Conservation (phyloP, 92 coral and sea anemone species). For the Isaurus tuberculatus region DNA sequence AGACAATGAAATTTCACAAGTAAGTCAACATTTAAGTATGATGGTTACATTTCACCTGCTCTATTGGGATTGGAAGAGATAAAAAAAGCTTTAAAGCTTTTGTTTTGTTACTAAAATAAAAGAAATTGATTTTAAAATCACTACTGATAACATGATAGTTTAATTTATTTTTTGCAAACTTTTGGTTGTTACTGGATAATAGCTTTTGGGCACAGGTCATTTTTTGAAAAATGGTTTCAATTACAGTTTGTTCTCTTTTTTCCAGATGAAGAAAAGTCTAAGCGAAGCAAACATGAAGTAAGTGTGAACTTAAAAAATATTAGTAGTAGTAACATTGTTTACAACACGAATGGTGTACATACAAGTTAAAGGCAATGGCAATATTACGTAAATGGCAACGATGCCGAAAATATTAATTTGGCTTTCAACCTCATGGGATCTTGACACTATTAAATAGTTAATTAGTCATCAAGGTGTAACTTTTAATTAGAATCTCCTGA, state of each 20-base stretch:
- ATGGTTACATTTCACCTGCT: not conserved
- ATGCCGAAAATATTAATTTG: no score
- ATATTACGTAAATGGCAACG: not conserved
- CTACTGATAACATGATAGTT: no score
- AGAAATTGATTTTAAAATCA: no score
- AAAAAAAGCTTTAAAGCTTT: not conserved
- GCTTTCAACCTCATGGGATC: no score
- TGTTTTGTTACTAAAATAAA: no score
- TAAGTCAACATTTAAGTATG: not conserved
- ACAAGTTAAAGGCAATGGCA: not conserved
- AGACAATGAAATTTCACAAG: not conserved
- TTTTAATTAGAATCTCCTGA: no score
- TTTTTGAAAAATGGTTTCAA: not conserved
- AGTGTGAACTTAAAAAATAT: not conserved
- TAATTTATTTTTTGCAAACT: no score
- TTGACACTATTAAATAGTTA: no score
- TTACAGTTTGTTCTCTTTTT: not conserved
- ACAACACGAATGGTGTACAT: not conserved
- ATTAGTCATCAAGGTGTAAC: no score
- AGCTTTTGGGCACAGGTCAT: not conserved
- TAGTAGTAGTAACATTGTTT: not conserved
- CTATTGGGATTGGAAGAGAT: not conserved
- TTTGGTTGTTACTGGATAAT: not conserved
- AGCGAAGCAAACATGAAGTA: not conserved
- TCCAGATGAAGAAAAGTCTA: not conserved